phyloP scores from a whole-genome alignment of 2,888 invertebrate genomes.

The Papilio gigon region DNA sequence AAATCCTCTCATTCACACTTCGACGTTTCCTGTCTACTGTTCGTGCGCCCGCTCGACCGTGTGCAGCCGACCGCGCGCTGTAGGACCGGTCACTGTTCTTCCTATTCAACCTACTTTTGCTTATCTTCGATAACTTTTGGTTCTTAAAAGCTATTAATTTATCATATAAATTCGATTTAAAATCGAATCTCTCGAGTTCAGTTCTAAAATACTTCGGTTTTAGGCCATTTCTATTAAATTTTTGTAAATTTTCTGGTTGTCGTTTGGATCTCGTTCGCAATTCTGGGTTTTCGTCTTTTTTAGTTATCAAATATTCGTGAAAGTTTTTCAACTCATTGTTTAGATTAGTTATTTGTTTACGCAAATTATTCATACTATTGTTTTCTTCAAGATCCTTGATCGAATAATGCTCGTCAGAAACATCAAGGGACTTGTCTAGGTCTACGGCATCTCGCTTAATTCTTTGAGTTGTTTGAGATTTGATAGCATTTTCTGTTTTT shows the following conservation, averaged over 20 bases:
- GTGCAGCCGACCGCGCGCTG: constrained; percentile 42
- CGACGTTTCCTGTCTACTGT: constrained; percentile 45
- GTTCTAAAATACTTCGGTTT: constrained; percentile 44
- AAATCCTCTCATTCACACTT: constrained; percentile 43
- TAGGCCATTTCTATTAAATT: constrained; percentile 47
- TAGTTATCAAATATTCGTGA: constrained; percentile 48
- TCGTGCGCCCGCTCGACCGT: constrained; percentile 43
- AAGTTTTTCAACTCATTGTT: constrained; percentile 59
- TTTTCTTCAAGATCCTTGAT: constrained; percentile 41
- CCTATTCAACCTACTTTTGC: constrained; percentile 36
- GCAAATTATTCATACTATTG: constrained; percentile 34
- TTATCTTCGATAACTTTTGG: constrained; percentile 32
- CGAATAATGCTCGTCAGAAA: constrained; percentile 49
- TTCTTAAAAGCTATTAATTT: constrained; percentile 49
- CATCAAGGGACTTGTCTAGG: constrained; percentile 45
- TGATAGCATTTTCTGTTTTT: constrained; percentile 46
- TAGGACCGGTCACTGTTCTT: constrained; percentile 42
- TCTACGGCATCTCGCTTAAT: constrained; percentile 50
- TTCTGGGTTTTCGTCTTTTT: constrained; percentile 40
- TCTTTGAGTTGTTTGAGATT: constrained; percentile 57
- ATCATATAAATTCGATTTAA: constrained; percentile 50
- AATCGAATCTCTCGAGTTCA: constrained; percentile 45
- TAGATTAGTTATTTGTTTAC: constrained; percentile 53
- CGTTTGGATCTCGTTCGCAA: constrained; percentile 52
- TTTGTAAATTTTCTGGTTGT: constrained; percentile 45